Evolutionary conservation across 2,113 vertebrate genomes (phyloP), one percentile per base, ranked within the genome.

Genomic region (Oostethus manadensis): DNA sequence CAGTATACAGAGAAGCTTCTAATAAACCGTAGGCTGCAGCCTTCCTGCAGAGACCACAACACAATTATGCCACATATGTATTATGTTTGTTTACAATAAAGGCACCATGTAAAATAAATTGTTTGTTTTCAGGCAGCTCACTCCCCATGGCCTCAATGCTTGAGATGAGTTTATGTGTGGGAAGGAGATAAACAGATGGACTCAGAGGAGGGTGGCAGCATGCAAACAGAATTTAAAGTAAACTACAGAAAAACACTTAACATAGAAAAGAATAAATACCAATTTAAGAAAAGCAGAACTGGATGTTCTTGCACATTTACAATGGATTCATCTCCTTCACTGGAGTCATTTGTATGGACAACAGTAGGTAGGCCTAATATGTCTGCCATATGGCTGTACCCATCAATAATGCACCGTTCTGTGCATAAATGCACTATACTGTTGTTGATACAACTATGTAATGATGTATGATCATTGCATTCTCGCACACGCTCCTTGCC

Each of bases 101-200:
- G 26, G 13, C 14, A 43, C 11, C 16, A 46, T 59, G 38, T 3
- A 38, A 60, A 20, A 63, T 49, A 73, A 66, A 64, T 56, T 47
- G 46, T 67, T 55, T 47, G 9, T 57, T 64, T 69, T 48, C 38
- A 42, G 40, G 55, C 22, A 56, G 13, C 35, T 64, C 53, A 56
- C 48, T 66, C 56, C 42, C 15, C 22, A 45, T 0, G 2, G 60
- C 51, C 51, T 57, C 60, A 9, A 33, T 49, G 64, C 66, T 40
- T 64, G 18, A 71, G 61, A 58, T 40, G 35, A 59, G 63, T 70
- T 71, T 67, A 17, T 60, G 59, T 60, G 75, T 84, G 71, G 73
- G 75, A 70, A 61, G 58, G 51, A 69, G 62, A 66, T 45, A 72
- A 77, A 80, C 66, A 76, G 73, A 83, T 66, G 76, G 64, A 68